Base-by-base conservation (phyloP, 2,113 vertebrate species). In the Psittacus erithacus region DNA sequence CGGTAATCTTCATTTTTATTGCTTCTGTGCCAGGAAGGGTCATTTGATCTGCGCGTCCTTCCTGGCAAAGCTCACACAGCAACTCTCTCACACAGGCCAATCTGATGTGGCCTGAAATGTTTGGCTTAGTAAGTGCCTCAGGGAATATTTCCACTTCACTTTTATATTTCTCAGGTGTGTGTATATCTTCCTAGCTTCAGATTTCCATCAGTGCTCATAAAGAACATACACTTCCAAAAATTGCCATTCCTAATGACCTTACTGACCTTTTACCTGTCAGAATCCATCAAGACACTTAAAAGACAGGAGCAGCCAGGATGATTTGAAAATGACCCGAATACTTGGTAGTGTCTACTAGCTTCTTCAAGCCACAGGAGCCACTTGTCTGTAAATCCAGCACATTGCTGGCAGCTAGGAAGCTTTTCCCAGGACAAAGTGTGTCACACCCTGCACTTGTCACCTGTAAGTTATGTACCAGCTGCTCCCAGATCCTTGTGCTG, bases 11-110 rank as follows among this genome's bases (percentile, higher is more conserved):
- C 12, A 38, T 49, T 88, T 85, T 85, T 80, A 47, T 63, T 50
- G 11, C 31, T 81, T 83, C 71, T 69, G 22, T 39, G 23, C 59
- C 64, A 77, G 39, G n/a, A 85, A 79, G 44, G 28, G 55, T 59
- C 46, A 60, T 55, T 67, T 57, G 28, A 85, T 67, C 65, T 55
- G 31, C 24, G 9, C 41, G 18, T 65, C 53, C 49, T 69, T 74
- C 50, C 53, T 23, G 11, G 27, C 0, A 0, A 90, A 43, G 46
- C 16, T 64, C 10, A 50, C 46, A 18, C 17, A 71, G 44, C 35
- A 74, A 33, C 11, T 13, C 10, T 74, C 43, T 74, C 2, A 0
- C 63, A 63, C 9, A 18, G 25, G 28, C 23, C 35, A 29, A 7
- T 19, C 49, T 73, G 38, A 76, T 2, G 1, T 2, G 82, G 67